Base-by-base conservation (phyloP, 2,797 vertebrate species). In the Muscicapa comitata region DNA sequence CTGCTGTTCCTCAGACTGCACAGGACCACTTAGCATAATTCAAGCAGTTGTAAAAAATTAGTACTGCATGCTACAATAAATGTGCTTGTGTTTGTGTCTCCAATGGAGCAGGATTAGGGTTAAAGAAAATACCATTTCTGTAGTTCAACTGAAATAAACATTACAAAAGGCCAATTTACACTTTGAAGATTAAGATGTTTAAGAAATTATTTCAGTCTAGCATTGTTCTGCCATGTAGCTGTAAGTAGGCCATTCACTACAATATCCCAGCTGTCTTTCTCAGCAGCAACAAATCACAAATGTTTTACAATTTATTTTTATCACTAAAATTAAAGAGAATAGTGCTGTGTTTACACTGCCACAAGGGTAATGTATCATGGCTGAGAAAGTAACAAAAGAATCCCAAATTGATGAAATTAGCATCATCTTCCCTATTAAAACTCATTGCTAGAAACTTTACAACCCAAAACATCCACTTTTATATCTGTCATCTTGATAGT, bases 141-240 rank as follows among this genome's bases (percentile, higher is more conserved):
- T 47, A 79, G 75, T 70, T 91, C 77, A 73, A 45, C 62, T 94
- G 84, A 95, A 92, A 96, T 88, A 96, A 93, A 94, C 72, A 89
- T 77, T 72, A 91, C 93, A 95, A 93, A 95, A 96, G 94, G 90
- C 83, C 91, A 94, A 84, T 92, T 94, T 95, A 92, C 74, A 81
- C 91, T 88, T 91, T 62, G 38, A 76, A 82, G 91, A 90, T 95
- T 76, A 73, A 53, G 37, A 48, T 48, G 87, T 71, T 88, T 81
- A 86, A 87, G 75, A 83, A 90, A 92, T 89, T 71, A 77, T 81
- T 94, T 95, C 86, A 75, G 70, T 43, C 83, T 45, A 47, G 66
- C 33, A 77, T 68, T 78, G 74, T 85, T 93, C 54, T 82, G 82
- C 55, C 57, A 19, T 24, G 40, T 9, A 91, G 85, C 31, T 74